phyloP scores from a whole-genome alignment of 1,140 invertebrate species.

The Bombus ignitus region DNA sequence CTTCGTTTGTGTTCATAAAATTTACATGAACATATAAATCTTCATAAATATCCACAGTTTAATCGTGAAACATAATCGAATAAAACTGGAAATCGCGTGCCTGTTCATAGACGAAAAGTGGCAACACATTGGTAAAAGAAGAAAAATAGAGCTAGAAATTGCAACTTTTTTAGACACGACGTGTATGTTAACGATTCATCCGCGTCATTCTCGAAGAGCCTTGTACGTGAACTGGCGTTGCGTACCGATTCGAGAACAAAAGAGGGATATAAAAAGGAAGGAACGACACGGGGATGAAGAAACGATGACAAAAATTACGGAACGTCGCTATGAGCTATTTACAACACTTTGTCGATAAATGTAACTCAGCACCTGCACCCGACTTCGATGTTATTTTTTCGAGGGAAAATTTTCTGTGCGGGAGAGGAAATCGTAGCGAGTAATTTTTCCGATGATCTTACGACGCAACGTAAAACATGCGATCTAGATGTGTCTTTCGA shows the following conservation, averaged over 20 bases:
- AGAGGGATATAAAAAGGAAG: neutral
- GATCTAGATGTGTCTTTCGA: constrained; percentile 68
- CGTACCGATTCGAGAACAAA: constrained; percentile 16
- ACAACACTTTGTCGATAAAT: constrained; percentile 47
- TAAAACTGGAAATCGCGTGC: neutral
- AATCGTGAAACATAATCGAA: neutral
- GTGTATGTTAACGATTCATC: neutral
- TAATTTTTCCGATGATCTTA: constrained; percentile 59
- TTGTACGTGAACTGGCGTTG: neutral
- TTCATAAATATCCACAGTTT: neutral
- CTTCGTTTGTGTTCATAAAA: neutral
- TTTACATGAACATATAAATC: neutral
- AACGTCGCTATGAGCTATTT: constrained; percentile 50
- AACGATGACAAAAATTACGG: constrained; percentile 1
- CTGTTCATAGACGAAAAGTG: neutral
- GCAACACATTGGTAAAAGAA: neutral
- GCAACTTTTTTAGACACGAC: neutral
- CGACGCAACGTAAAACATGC: constrained; percentile 49
- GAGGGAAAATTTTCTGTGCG: constrained; percentile 39
- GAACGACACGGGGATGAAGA: neutral
- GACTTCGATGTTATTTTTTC: constrained; percentile 63
- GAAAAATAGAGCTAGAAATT: neutral
- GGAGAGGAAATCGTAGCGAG: constrained; percentile 18
- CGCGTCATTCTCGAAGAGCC: constrained; percentile 15
- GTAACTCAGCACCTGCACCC: constrained; percentile 66